Evolutionary conservation across 1,140 invertebrate genomes (phyloP), one percentile per base, ranked within the genome.

Genomic region (Drosophila ironensis): DNA sequence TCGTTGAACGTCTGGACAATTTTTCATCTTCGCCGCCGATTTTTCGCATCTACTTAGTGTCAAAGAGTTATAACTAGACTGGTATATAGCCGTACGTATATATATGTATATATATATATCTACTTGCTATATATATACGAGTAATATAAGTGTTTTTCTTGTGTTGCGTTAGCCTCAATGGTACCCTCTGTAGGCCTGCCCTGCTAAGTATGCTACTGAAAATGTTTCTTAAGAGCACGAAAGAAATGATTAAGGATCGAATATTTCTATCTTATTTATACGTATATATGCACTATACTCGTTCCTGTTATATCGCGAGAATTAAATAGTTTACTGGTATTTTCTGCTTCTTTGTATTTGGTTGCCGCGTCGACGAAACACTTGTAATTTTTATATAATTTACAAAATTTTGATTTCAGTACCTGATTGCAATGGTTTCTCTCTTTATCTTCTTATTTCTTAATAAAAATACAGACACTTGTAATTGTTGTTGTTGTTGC

Each of bases 1-100:
- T 82, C 78, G 78, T 82, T 82, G 78, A 82, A 82, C 78, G 78
- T 82, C 72, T 84, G 78, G 78, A 82, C 78, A 82, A 78, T 82
- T 82, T 72, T 56, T 61, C 46, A 33, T 33, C 51, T 53, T 42
- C 50, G 40, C 37, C 52, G 44, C 20, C 56, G 54, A 57, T 45
- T 22, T 30, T 42, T 53, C 37, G 52, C 73, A 61, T 53, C 68
- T 72, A 77, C 54, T 45, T 77, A 77, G 68, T 67, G 53, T 57
- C 46, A 53, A 57, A 52, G 25, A 24, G 52, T 57, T 70, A 61
- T 33, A 68, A 48, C 64, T 72, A 72, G 51, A 57, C 53, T 57
- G 27, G 47, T 53, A 53, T 60, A 42, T 60, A 38, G 30, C 47
- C 28, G 61, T 67, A 53, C 56, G 33, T 68, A 53, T 77, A 56